phyloP scores from a whole-genome alignment of 1,140 invertebrate genomes.

The Pollicipes pollicipes region DNA sequence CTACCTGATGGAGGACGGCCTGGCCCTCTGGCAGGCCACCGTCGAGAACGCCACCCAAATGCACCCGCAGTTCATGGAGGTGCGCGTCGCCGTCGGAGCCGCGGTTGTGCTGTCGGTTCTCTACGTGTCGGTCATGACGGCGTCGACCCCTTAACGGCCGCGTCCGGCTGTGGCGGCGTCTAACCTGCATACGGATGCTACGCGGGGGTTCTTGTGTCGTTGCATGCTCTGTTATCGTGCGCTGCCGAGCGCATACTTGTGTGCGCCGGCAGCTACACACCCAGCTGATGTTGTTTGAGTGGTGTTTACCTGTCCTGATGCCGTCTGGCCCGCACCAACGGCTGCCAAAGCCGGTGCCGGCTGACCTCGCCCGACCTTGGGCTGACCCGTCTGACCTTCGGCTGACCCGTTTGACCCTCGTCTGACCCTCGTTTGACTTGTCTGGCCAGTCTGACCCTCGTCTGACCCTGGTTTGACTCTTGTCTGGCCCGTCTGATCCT shows the following conservation, averaged over 20 bases:
- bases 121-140: neutral
- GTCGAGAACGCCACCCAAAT: conserved; percentile 48
- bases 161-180: conserved; percentile 9
- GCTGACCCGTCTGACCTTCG: too few species aligned
- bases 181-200: neutral
- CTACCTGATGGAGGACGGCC: conserved; percentile 77
- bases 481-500: too few species aligned
- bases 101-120: neutral
- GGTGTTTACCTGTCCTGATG: too few species aligned
- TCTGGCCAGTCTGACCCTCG: too few species aligned
- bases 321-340: too few species aligned
- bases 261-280: too few species aligned
- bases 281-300: too few species aligned
- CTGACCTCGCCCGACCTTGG: too few species aligned
- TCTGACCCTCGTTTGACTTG: too few species aligned
- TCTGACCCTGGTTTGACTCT: too few species aligned
- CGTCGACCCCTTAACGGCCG: conserved; percentile 9
- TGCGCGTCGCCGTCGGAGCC: conserved; percentile 45
- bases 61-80: conserved; percentile 37
- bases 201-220: neutral
- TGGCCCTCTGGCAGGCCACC: conserved; percentile 71
- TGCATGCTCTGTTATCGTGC: neutral
- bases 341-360: too few species aligned
- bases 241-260: neutral
- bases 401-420: too few species aligned